Evolutionary conservation across 1,140 invertebrate genomes (phyloP).

Genomic region (Apis laboriosa): DNA sequence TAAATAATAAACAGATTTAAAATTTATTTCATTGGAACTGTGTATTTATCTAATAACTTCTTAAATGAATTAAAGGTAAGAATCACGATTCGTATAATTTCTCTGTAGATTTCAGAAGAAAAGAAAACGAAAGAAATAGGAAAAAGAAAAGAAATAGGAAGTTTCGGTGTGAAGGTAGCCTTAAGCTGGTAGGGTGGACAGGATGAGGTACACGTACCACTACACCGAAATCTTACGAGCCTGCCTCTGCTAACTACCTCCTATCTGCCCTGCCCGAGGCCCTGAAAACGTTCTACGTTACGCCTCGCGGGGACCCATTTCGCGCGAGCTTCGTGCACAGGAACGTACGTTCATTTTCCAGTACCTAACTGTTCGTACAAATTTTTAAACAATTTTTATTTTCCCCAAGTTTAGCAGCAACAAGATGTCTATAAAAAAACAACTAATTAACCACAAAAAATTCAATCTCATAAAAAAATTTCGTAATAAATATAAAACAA

Average conservation of each 20-base stretch:
- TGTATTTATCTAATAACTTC: not conserved
- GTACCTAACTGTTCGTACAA: slow-evolving; percentile 40
- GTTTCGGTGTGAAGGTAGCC: slow-evolving; percentile 65
- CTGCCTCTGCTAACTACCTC: slow-evolving; percentile 77
- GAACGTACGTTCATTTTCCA: slow-evolving; percentile 59
- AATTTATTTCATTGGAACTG: not conserved
- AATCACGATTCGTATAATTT: not conserved
- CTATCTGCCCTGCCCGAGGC: slow-evolving; percentile 75
- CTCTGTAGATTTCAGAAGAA: not conserved
- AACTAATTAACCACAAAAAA: too few species aligned
- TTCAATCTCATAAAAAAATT: not conserved
- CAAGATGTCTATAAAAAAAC: not conserved
- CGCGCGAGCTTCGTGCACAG: slow-evolving; percentile 69
- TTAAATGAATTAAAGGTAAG: not conserved
- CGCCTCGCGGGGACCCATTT: slow-evolving; percentile 79
- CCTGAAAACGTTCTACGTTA: slow-evolving; percentile 77
- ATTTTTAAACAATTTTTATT: slow-evolving; percentile 18
- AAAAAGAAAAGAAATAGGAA: not conserved
- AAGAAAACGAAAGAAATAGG: too few species aligned
- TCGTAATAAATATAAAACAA: not conserved
- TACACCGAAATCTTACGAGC: slow-evolving; percentile 76
- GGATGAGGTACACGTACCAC: slow-evolving; percentile 74
- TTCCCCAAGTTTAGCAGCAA: too few species aligned
- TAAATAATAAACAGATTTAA: too few species aligned
- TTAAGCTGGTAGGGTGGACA: slow-evolving; percentile 73